Evolutionary conservation across 1,140 invertebrate species (phyloP).

Genomic region (Hyles vespertilio): DNA sequence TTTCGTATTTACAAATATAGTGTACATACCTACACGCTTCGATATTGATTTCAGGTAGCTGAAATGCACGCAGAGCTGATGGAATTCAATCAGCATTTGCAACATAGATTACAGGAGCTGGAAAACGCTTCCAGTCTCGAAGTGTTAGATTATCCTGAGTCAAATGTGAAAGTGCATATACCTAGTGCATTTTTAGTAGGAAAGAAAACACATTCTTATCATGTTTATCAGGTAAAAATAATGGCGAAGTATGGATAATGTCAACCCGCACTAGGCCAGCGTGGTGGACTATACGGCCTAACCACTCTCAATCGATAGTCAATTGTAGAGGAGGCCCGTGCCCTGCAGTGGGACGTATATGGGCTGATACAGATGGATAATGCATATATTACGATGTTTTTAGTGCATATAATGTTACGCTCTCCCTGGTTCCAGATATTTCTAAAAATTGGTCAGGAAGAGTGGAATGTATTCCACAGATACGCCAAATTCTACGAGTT

Average conservation of each 20-base stretch:
- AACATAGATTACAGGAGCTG: constrained; percentile 74
- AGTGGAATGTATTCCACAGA: constrained; percentile 95
- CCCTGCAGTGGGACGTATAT: too few species aligned
- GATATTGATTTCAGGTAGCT: constrained; percentile 81
- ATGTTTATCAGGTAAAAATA: constrained; percentile 89
- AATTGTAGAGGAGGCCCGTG: too few species aligned
- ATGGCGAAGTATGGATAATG: constrained; percentile 1
- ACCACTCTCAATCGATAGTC: too few species aligned
- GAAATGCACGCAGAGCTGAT: constrained; percentile 97
- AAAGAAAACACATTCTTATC: constrained; percentile 84
- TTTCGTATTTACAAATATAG: neutral
- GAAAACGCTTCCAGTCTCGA: constrained; percentile 75
- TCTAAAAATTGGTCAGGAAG: constrained; percentile 88
- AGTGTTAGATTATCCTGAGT: constrained; percentile 70
- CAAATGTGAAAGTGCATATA: constrained; percentile 90
- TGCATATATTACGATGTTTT: neutral
- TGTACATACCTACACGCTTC: neutral
- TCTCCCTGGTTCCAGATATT: constrained; percentile 87
- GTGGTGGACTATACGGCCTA: too few species aligned
- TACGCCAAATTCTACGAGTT: constrained; percentile 93
- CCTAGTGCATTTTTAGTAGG: constrained; percentile 93
- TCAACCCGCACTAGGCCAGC: too few species aligned
- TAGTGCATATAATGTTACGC: neutral
- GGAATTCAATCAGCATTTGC: constrained; percentile 89
- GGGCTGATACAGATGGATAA: too few species aligned